phyloP scores from a whole-genome alignment of 2,888 invertebrate genomes.

The Metacarcinus magister region DNA sequence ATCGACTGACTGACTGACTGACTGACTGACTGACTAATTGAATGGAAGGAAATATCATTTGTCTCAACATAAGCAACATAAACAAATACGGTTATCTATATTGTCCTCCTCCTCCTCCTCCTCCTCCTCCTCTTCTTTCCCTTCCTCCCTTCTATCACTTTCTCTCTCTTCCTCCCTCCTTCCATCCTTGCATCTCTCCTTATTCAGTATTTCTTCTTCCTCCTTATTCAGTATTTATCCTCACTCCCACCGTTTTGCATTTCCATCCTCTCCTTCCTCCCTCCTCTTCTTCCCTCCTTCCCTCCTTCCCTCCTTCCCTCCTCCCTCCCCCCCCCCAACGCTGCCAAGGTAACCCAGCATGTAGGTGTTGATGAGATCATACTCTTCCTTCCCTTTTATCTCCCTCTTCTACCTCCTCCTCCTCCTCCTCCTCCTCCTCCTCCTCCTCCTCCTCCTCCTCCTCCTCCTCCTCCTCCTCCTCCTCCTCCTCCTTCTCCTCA shows the following conservation, averaged over 20 bases:
- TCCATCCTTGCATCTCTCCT: background rate
- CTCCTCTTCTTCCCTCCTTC: background rate
- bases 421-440: background rate
- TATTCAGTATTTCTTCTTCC: background rate
- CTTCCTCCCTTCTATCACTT: background rate
- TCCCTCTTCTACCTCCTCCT: background rate
- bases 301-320: background rate
- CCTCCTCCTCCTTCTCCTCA: background rate
- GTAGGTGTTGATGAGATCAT: background rate
- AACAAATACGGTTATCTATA: background rate
- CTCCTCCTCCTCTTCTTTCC: background rate
- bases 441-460: background rate
- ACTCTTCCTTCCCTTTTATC: background rate
- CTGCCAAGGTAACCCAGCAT: conserved; percentile 26
- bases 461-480: background rate
- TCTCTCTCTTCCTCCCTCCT: background rate
- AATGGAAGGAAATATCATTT: background rate
- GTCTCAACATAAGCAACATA: background rate
- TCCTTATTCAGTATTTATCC: too few relatives aligned
- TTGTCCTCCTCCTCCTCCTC: background rate
- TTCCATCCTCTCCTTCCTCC: background rate
- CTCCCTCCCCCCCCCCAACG: background rate
- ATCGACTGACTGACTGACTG: conserved; percentile 15
- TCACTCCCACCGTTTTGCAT: background rate
- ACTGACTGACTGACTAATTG: background rate